Base-by-base conservation (phyloP, 2,797 vertebrate genomes). In the Cyclopterus lumpus region DNA sequence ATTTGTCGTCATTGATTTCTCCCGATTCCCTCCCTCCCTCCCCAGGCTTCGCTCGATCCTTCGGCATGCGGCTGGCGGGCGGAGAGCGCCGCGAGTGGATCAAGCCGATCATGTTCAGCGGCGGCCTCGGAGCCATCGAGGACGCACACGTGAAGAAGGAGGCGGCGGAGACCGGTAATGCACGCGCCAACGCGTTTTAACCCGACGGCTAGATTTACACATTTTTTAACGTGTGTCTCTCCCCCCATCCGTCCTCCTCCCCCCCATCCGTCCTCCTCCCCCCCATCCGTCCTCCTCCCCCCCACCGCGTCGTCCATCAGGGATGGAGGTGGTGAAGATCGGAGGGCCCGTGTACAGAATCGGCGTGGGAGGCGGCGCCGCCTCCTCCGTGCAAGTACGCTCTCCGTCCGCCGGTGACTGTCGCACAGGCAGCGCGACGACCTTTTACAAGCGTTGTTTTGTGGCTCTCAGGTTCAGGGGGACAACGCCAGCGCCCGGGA, bases 71-170 rank as follows among this genome's bases (percentile, higher is more conserved):
- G 4, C 88, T 98, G 68, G 83, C 94, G 1, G 89, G 91, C 0
- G 95, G 96, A 2, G 94, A 96, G 84, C 94, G 97, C 0, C 93
- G 97, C 6, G 97, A 99, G 51, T 98, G 97, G 97, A 94, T 99
- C 71, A 98, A 98, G 24, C 97, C 97, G 0, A 96, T 99, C 81
- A 99, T 99, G 97, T 99, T 99, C 89, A 98, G 97, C 0, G 97
- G 96, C 0, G 97, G 97, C 12, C 89, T 99, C 5, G 97, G 97
- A 0, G 94, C 96, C 48, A 97, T 99, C 44, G 96, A 97, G 77
- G 95, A 96, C 3, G 12, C 71, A 0, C 95, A 98, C 1, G 90
- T 97, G 1, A 91, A 83, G 81, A 99, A 99, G 77, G 94, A 96
- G 54, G 66, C 69, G 18, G 93, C 97, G 0, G 84, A 95, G 60